Base-by-base conservation (phyloP, 2,797 vertebrate genomes). In the Acanthis flammea region DNA sequence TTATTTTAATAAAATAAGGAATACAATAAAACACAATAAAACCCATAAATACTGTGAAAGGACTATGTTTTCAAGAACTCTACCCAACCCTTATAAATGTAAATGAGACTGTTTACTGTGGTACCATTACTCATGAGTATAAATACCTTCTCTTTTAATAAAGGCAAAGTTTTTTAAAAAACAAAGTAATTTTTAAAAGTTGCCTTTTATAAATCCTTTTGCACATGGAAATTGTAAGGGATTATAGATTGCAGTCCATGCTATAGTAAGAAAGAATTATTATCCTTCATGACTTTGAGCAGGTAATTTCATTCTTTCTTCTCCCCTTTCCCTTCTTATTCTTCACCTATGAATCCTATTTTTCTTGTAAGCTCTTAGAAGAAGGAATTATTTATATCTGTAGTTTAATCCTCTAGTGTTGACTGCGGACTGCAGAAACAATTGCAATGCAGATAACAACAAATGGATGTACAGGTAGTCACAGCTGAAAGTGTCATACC, bases 1-100 rank as follows among this genome's bases (percentile, higher is more conserved):
- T 91, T 90, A 61, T 94, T 96, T 82, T 83, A 83, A 92, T 88
- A 70, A 86, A 95, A 94, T 33, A 44, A 6, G 5, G 37, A 70
- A 30, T 57, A 30, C 9, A 82, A 62, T 48, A 50, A 33, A 68
- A 63, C 25, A 86, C 1, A 58, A 71, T 50, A 94, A 77, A 33
- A 19, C 12, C 8, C 35, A 66, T 82, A 91, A 92, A 67, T 76
- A 77, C 30, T 60, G 12, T 73, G 63, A 82, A 80, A 72, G 47
- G 27, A 55, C 39, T 70, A 58, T 0, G 0, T 72, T 91, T 93
- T 76, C 72, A 95, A 71, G 62, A 94, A n/a, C 18, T 71, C 15
- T 61, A 68, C 28, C 14, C 14, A 86, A 63, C 21, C 4, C 35
- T 74, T 78, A 61, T 3, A 37, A 90, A 81, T 16, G 14, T n/a